Evolutionary conservation across 2,113 vertebrate species (phyloP).

Genomic region (Agelaius phoeniceus): DNA sequence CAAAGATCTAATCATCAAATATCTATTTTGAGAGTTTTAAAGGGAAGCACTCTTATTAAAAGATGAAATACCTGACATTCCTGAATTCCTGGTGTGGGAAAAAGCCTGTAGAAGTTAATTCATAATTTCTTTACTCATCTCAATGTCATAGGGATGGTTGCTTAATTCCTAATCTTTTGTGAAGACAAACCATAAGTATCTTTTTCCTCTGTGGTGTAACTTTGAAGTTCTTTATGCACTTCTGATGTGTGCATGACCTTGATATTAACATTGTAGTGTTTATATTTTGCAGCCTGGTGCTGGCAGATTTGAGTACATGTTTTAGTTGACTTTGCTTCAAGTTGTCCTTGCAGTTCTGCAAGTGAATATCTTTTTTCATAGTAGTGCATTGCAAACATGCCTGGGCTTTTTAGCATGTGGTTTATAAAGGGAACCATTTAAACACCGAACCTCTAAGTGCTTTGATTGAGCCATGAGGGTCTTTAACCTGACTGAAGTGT

Average conservation of each 20-base stretch:
- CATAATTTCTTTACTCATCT: not conserved
- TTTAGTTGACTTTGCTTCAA: not conserved
- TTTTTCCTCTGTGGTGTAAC: not conserved
- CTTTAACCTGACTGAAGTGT: not conserved
- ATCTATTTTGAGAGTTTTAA: not conserved
- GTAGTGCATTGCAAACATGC: not conserved
- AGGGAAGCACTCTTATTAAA: not conserved
- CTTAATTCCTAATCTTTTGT: not conserved
- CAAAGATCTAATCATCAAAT: not conserved
- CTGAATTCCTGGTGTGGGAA: not conserved
- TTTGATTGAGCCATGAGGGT: not conserved
- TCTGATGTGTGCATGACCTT: not conserved
- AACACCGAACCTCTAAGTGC: not conserved
- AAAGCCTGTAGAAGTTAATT: not conserved
- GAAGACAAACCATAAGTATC: not conserved
- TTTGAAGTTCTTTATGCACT: not conserved
- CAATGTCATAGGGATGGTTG: not conserved
- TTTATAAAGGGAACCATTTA: not conserved
- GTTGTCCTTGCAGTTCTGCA: not conserved
- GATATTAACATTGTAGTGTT: not conserved
- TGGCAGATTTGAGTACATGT: not conserved
- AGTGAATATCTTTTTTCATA: not conserved
- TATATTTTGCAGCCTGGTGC: not conserved
- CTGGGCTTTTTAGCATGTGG: not conserved
- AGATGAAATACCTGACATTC: not conserved